Conservation (phyloP, 30 jellyfish, hydroid and myxozoan genomes). For the Aurelia sp. region DNA sequence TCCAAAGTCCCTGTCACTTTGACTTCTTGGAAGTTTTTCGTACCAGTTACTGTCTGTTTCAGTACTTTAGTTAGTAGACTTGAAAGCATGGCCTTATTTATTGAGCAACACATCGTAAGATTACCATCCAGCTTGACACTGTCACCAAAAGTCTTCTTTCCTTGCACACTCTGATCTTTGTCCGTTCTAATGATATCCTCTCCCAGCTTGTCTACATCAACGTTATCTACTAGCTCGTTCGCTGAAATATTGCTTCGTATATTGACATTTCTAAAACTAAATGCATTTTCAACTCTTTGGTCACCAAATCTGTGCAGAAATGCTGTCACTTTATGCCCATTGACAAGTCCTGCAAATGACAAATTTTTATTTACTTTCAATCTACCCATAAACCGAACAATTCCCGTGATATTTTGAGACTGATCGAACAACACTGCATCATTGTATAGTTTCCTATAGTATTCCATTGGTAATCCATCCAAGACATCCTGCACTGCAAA, state of each 20-base stretch:
- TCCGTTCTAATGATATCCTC: conserved; percentile 12
- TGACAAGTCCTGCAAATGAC: conserved; percentile 31
- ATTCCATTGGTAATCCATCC: conserved; percentile 9
- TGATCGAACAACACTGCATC: conserved; percentile 46
- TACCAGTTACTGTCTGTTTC: conserved; percentile 66
- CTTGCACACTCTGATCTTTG: conserved; percentile 44
- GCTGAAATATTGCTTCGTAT: conserved; percentile 5
- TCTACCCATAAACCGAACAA: background rate
- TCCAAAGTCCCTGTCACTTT: background rate
- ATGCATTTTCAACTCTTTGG: conserved; percentile 21
- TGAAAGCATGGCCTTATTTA: conserved; percentile 49
- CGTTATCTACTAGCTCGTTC: conserved; percentile 21
- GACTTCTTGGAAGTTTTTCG: conserved; percentile 13
- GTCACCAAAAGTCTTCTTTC: conserved; percentile 43
- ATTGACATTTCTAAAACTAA: conserved; percentile 14
- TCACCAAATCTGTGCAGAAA: conserved; percentile 31
- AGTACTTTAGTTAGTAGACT: conserved; percentile 37
- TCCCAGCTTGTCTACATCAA: conserved; percentile 18
- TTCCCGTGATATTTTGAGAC: conserved; percentile 59
- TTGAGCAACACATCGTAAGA: conserved; percentile 11
- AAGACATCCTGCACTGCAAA: conserved; percentile 5
- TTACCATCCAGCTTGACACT: conserved; percentile 28
- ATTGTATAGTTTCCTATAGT: conserved; percentile 14
- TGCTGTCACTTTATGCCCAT: conserved; percentile 47
- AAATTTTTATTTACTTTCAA: conserved; percentile 1